These are phyloP conservation scores for Cavia porcellus DNA, from an alignment of 2,113 vertebrate genomes.

Conservation along the genomic window DNA sequence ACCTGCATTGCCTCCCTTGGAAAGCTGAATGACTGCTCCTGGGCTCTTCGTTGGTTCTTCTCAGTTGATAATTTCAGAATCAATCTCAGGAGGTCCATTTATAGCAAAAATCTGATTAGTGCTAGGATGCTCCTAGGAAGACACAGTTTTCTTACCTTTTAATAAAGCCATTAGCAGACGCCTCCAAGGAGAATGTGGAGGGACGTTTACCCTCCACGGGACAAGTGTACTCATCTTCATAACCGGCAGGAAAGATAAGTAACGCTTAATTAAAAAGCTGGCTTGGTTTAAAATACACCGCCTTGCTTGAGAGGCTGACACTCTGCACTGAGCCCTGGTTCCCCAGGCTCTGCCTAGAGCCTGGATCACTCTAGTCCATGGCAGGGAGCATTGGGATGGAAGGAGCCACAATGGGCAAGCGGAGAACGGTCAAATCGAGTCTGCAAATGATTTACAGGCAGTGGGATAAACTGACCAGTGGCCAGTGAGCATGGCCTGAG, in stretches of 20 bases:
- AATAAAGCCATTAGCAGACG: conserved; percentile 75
- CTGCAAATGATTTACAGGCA: too few relatives aligned
- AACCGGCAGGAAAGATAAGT: conserved; percentile 73
- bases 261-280: conserved; percentile 50
- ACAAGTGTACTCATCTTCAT: conserved; percentile 35
- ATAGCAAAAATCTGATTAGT: conserved; percentile 59
- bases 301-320: background rate
- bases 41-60: conserved; percentile 55
- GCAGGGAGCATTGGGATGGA: background rate
- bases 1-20: background rate
- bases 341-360: background rate
- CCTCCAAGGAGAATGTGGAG: conserved; percentile 42
- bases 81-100: conserved; percentile 70
- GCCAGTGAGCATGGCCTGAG: background rate
- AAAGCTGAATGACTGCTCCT: conserved; percentile 1
- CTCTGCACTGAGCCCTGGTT: background rate
- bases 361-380: background rate
- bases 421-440: accelerated
- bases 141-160: conserved; percentile 72
- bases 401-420: background rate
- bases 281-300: conserved; percentile 24
- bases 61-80: conserved; percentile 63
- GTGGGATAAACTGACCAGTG: background rate
- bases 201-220: conserved; percentile 59
- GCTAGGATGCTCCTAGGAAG: conserved; percentile 72